These are phyloP conservation scores for Lagocephalus sceleratus DNA, from an alignment of 2,797 vertebrate species.

Conservation along the genomic window DNA sequence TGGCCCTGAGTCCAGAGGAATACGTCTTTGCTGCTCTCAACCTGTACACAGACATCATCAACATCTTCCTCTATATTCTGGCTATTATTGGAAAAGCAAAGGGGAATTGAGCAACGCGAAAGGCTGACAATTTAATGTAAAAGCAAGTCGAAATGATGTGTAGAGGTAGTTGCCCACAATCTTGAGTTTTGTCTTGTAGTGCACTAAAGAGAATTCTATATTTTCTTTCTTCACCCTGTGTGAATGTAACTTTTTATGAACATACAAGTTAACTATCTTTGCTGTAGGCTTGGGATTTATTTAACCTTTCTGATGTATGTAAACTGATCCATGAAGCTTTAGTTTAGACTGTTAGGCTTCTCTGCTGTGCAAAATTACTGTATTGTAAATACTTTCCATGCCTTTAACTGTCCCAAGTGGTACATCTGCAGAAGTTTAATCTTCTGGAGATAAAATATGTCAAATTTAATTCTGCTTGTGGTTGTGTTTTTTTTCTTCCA, in stretches of 20 bases:
- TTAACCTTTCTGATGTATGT: constrained; percentile 22
- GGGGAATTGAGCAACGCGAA: constrained; percentile 32
- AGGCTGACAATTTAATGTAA: not conserved
- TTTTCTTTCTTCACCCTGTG: constrained; percentile 28
- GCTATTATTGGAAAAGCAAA: constrained; percentile 76
- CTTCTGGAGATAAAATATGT: too few relatives aligned
- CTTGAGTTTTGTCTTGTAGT: constrained; percentile 26
- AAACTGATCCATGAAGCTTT: constrained; percentile 13
- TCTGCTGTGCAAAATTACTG: not conserved
- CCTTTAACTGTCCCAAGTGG: too few relatives aligned
- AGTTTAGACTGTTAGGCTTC: constrained; percentile 5
- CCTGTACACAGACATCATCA: constrained; percentile 91
- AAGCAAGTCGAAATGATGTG: not conserved
- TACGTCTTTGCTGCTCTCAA: constrained; percentile 88
- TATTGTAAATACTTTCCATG: too few relatives aligned
- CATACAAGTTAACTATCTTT: constrained; percentile 13
- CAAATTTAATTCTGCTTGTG: too few relatives aligned
- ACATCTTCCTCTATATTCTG: constrained; percentile 88
- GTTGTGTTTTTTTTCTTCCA: too few relatives aligned
- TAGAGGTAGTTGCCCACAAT: constrained; percentile 14
- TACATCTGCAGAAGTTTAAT: too few relatives aligned
- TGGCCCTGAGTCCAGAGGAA: constrained; percentile 88
- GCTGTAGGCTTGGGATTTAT: constrained; percentile 19
- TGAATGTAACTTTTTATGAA: constrained; percentile 28
- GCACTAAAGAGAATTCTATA: constrained; percentile 12